Evolutionary conservation across 2,113 vertebrate genomes (phyloP).

Genomic region (Pristiophorus japonicus): DNA sequence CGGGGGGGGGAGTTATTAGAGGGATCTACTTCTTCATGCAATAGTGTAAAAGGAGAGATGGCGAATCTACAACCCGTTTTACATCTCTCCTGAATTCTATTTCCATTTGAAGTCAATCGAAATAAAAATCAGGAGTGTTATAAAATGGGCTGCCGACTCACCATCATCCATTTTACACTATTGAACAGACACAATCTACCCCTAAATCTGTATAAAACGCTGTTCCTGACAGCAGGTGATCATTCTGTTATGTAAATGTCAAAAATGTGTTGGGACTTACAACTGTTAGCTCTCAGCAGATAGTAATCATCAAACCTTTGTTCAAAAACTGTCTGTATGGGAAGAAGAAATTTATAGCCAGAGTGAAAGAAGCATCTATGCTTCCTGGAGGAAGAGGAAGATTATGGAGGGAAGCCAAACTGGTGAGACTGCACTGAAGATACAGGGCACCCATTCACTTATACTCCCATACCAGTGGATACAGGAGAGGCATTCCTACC

Average conservation of each 20-base stretch:
- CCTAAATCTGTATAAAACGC: not conserved
- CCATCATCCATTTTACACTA: not conserved
- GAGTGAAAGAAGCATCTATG: not conserved
- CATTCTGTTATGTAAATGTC: constrained; percentile 11
- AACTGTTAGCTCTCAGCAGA: not conserved
- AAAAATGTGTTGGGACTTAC: constrained; percentile 1
- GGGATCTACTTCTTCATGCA: not conserved
- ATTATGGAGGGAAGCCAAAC: not conserved
- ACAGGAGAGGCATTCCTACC: not conserved
- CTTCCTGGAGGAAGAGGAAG: not conserved
- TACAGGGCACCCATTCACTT: not conserved
- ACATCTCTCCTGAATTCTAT: no score
- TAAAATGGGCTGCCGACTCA: no score
- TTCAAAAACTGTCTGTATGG: not conserved
- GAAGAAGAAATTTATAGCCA: not conserved
- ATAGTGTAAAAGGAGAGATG: not conserved
- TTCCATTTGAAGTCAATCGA: not conserved
- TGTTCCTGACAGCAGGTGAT: not conserved
- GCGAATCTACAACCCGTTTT: not conserved
- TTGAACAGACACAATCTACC: not conserved
- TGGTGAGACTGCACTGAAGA: not conserved
- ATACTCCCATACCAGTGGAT: not conserved
- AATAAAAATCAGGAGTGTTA: not conserved
- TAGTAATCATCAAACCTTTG: not conserved
- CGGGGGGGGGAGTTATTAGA: not conserved